phyloP scores from a whole-genome alignment of 2,888 invertebrate species.

The Adelognathus sp. region DNA sequence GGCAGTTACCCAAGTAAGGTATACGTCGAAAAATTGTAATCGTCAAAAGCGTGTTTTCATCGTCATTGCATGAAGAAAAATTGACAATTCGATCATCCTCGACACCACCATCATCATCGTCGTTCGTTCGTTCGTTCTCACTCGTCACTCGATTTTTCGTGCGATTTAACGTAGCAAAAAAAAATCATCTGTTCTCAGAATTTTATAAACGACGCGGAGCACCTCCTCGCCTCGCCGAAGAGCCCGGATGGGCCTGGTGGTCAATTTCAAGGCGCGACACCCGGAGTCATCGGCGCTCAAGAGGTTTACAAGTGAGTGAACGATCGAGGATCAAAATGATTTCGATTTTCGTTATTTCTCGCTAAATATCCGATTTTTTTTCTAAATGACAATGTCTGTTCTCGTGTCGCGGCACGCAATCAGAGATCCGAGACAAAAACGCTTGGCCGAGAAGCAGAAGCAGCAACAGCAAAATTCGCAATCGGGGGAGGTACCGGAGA shows the following conservation, averaged over 20 bases:
- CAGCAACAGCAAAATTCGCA: conserved; percentile 85
- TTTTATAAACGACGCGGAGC: conserved; percentile 91
- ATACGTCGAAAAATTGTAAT: conserved; percentile 63
- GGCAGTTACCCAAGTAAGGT: conserved; percentile 76
- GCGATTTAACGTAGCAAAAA: conserved; percentile 35
- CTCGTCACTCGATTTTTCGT: conserved; percentile 17
- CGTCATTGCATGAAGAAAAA: conserved; percentile 67
- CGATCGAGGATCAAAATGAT: not conserved
- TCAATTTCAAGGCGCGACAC: conserved; percentile 86
- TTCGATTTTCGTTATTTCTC: conserved; percentile 4
- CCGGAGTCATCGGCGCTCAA: conserved; percentile 98
- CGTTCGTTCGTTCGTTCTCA: conserved; percentile 31
- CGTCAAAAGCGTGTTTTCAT: conserved; percentile 32
- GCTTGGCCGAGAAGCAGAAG: conserved; percentile 90
- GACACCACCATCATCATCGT: too few relatives aligned
- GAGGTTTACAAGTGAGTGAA: conserved; percentile 94
- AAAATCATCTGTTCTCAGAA: conserved; percentile 82
- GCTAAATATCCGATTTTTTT: not conserved
- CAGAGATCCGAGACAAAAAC: conserved; percentile 94
- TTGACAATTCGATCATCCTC: too few relatives aligned
- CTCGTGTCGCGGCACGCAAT: not conserved
- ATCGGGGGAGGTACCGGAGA: conserved; percentile 91
- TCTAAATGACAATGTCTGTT: not conserved
- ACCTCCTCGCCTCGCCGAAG: conserved; percentile 89
- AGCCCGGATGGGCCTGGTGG: conserved; percentile 85